Conservation (phyloP, 23 tunicate species). For the Ciona savignyi region DNA sequence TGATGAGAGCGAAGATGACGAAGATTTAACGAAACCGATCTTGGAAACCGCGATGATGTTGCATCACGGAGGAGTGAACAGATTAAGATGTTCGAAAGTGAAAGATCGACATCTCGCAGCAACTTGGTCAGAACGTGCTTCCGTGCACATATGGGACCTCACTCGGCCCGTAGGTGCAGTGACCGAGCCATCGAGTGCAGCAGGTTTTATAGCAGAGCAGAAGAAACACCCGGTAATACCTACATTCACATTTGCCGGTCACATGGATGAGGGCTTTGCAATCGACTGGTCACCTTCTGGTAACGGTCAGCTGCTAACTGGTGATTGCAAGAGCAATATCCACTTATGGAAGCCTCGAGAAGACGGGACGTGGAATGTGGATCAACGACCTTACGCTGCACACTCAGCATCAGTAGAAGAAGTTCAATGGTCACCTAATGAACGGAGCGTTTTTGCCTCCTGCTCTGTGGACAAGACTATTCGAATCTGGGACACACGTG, state of each 20-base stretch:
- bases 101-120: constrained; percentile 54
- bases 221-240: constrained; percentile 36
- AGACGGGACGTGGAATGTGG: constrained; percentile 70
- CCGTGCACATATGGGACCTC: constrained; percentile 88
- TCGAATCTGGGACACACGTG: constrained; percentile 78
- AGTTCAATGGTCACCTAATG: constrained; percentile 90
- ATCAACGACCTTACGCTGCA: constrained; percentile 68
- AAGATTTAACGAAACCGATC: constrained; percentile 44
- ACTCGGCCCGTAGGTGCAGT: constrained; percentile 51
- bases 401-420: constrained; percentile 92
- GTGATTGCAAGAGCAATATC: constrained; percentile 72
- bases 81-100: constrained; percentile 44
- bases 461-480: constrained; percentile 84
- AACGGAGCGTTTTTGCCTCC: constrained; percentile 83
- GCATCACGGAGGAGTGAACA: constrained; percentile 79
- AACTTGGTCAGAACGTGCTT: constrained; percentile 73
- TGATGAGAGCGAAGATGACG: constrained; percentile 42
- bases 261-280: constrained; percentile 87
- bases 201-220: constrained; percentile 26
- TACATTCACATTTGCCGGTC: constrained; percentile 66
- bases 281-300: constrained; percentile 75
- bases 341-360: constrained; percentile 74
- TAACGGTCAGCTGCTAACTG: constrained; percentile 54
- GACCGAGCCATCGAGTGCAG: constrained; percentile 20
- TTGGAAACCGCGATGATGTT: constrained; percentile 56